Conservation (phyloP, 2,888 invertebrate species). For the Scaptomyza caliginosa region DNA sequence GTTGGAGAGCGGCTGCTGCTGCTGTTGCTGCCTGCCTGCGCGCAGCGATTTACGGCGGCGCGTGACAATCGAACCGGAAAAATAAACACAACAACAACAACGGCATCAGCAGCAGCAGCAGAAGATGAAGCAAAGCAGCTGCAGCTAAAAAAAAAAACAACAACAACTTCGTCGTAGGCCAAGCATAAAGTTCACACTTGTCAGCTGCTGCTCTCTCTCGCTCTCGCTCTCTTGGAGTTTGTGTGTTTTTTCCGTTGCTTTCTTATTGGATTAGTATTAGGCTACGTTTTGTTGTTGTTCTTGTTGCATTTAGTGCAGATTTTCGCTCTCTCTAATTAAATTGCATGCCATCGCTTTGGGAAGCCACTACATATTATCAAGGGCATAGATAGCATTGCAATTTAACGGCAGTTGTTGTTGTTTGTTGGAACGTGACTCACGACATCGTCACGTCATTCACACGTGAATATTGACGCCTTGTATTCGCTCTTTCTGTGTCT, state of each 20-base stretch:
- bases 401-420: conserved; percentile 1
- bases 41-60: conserved; percentile 50
- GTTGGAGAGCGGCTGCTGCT: conserved; percentile 11
- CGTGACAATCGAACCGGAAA: conserved; percentile 31
- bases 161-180: conserved; percentile 42
- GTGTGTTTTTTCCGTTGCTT: conserved; percentile 7
- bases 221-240: background rate
- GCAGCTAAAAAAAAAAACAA: conserved; percentile 19
- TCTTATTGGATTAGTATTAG: conserved; percentile 33
- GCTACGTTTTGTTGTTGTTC: conserved; percentile 17
- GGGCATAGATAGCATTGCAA: conserved; percentile 9
- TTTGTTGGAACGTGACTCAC: conserved; percentile 40
- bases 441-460: conserved; percentile 36
- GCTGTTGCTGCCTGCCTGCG: conserved; percentile 2
- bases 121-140: conserved; percentile 10
- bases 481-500: background rate
- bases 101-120: background rate
- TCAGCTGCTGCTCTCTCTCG: conserved; percentile 21
- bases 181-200: conserved; percentile 52
- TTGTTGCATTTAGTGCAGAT: conserved; percentile 18
- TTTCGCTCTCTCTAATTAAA: conserved; percentile 40
- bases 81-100: conserved; percentile 11
- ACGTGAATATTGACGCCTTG: conserved; percentile 24
- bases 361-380: conserved; percentile 22
- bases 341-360: conserved; percentile 18